These are phyloP conservation scores for Notothenia coriiceps DNA, from an alignment of 2,113 vertebrate species.

Conservation along the genomic window DNA sequence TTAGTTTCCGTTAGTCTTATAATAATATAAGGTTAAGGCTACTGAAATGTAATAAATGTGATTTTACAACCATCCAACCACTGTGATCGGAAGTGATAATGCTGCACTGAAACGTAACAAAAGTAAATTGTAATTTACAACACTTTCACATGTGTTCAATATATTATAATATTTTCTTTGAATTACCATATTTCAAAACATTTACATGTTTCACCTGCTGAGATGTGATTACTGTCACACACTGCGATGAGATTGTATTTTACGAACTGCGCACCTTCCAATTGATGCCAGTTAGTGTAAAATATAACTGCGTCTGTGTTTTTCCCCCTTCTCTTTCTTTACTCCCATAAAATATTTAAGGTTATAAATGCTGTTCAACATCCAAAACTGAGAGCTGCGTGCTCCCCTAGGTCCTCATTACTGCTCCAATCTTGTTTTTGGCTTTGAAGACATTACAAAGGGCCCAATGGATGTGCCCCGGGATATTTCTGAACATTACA, in stretches of 20 bases:
- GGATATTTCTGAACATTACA: conserved; percentile 45
- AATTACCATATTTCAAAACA: not conserved
- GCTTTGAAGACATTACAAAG: conserved; percentile 12
- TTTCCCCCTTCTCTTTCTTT: not conserved
- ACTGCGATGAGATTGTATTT: not conserved
- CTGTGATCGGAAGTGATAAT: no score
- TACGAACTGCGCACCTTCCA: not conserved
- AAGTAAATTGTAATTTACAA: not conserved
- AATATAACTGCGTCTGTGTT: not conserved
- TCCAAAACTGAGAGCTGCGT: conserved; percentile 15
- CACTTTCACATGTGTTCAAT: not conserved
- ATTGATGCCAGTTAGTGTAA: not conserved
- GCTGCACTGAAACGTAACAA: no score
- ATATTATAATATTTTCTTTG: not conserved
- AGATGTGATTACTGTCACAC: not conserved
- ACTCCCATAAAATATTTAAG: not conserved
- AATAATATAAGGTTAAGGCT: not conserved
- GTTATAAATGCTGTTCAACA: conserved; percentile 24
- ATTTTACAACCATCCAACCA: not conserved
- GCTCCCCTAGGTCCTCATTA: conserved; percentile 41
- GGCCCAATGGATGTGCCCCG: conserved; percentile 22
- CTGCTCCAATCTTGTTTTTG: conserved; percentile 15
- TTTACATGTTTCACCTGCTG: not conserved
- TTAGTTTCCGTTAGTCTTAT: no score
- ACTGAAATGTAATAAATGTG: not conserved